Percentiles rank a stretch among this genome's conserved stretches.
These are phyloP conservation scores for Bujurquina vittata DNA, from an alignment of 2,113 vertebrate species.

Conservation along the genomic window DNA sequence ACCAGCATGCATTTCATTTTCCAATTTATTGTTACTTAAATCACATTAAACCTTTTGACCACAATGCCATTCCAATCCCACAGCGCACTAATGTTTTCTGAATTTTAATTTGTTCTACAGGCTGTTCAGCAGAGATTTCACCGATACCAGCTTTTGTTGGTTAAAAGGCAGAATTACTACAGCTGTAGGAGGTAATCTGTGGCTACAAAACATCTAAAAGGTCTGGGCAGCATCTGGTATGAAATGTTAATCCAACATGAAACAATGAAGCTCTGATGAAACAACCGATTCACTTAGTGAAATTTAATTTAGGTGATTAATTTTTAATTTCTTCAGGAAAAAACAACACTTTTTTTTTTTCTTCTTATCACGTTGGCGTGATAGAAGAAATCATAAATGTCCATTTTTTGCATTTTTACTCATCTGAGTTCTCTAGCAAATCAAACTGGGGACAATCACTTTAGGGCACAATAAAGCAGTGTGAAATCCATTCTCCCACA, in stretches of 20 bases:
- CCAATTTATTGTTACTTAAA: neutral
- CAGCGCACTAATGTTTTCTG: neutral
- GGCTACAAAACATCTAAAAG: conserved; percentile 2
- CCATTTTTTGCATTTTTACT: neutral
- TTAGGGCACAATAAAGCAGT: neutral
- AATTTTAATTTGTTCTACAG: neutral
- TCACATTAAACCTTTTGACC: neutral
- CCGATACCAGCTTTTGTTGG: neutral
- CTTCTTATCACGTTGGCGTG: neutral
- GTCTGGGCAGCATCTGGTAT: neutral
- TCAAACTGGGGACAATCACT: neutral
- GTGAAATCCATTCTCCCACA: neutral
- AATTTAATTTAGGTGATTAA: neutral
- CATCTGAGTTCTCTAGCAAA: neutral
- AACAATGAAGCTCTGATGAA: neutral
- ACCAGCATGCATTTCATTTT: neutral
- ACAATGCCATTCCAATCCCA: neutral
- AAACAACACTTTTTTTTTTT: neutral
- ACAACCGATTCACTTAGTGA: neutral
- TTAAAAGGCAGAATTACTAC: neutral
- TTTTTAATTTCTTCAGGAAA: neutral
- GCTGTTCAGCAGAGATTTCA: neutral
- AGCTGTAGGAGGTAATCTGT: neutral
- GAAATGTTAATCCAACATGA: neutral
- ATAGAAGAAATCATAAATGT: neutral